Conservation (phyloP, 2,888 invertebrate species). For the Lysandra bellargus region DNA sequence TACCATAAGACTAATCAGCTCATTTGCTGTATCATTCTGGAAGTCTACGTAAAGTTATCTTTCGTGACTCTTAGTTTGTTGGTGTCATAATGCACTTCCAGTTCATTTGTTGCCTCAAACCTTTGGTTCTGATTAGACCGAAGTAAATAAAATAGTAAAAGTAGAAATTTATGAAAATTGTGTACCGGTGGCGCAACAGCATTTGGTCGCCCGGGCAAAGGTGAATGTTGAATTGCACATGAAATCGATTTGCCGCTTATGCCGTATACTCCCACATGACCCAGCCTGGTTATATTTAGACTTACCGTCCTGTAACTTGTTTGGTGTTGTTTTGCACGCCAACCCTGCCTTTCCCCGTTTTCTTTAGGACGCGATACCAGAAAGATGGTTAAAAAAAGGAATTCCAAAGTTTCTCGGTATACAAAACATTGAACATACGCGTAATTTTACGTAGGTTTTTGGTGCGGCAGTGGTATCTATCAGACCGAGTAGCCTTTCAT, state of each 20-base stretch:
- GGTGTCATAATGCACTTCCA: too few species aligned
- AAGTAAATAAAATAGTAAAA: too few species aligned
- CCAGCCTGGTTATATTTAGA: constrained; percentile 1
- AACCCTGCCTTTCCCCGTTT: not conserved
- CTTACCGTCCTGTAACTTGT: not conserved
- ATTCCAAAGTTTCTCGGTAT: too few species aligned
- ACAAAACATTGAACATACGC: not conserved
- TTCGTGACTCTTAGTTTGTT: too few species aligned
- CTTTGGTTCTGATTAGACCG: too few species aligned
- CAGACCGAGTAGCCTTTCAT: not conserved
- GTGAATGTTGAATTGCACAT: constrained; percentile 9
- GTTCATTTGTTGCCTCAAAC: too few species aligned
- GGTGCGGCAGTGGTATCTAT: not conserved
- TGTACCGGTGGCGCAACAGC: not conserved
- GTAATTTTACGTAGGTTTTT: not conserved
- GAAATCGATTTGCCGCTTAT: not conserved
- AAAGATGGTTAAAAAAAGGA: not conserved
- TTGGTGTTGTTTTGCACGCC: not conserved
- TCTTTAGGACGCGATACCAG: not conserved
- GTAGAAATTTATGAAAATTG: not conserved
- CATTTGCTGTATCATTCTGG: too few species aligned
- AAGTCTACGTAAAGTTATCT: too few species aligned
- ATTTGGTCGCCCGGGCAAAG: not conserved
- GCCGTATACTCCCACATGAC: not conserved
- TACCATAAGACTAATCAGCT: too few species aligned